Conservation (phyloP, 1,140 invertebrate genomes). For the Cardiocondyla obscurior region DNA sequence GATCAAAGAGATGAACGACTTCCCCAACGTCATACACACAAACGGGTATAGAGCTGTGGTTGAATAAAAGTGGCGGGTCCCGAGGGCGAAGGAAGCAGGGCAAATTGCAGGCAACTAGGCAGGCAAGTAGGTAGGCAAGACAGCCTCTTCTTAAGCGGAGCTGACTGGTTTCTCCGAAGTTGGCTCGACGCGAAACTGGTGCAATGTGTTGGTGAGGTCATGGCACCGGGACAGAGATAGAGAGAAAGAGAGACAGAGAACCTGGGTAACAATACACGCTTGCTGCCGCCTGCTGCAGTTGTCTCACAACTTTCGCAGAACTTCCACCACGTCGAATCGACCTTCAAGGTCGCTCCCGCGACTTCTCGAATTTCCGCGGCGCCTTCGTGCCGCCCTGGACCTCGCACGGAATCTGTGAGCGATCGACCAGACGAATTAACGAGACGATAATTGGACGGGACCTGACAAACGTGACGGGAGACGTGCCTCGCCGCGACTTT, state of each 20-base stretch:
- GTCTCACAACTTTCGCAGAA: constrained; percentile 49
- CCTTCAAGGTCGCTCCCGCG: constrained; percentile 51
- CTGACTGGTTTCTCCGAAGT: constrained; percentile 46
- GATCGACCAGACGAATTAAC: constrained; percentile 34
- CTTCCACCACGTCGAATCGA: constrained; percentile 48
- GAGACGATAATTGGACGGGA: constrained; percentile 11
- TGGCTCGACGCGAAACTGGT: constrained; percentile 44
- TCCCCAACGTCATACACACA: neutral
- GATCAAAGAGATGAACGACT: constrained; percentile 38
- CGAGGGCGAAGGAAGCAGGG: neutral
- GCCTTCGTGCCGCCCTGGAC: neutral
- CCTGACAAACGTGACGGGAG: neutral
- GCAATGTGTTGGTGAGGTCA: constrained; percentile 62
- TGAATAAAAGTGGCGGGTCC: neutral
- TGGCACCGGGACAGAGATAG: too few species aligned
- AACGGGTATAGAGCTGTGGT: neutral
- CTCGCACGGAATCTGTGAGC: constrained; percentile 11
- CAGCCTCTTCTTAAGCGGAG: constrained; percentile 12
- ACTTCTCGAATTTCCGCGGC: constrained; percentile 42
- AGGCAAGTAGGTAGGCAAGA: neutral
- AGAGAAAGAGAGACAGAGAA: too few species aligned
- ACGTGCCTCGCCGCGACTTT: neutral
- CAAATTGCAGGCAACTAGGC: neutral
- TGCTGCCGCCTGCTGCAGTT: constrained; percentile 17
- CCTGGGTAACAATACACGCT: constrained; percentile 48